Conservation (phyloP, 2,888 invertebrate species). For the Ophion slaviceki region DNA sequence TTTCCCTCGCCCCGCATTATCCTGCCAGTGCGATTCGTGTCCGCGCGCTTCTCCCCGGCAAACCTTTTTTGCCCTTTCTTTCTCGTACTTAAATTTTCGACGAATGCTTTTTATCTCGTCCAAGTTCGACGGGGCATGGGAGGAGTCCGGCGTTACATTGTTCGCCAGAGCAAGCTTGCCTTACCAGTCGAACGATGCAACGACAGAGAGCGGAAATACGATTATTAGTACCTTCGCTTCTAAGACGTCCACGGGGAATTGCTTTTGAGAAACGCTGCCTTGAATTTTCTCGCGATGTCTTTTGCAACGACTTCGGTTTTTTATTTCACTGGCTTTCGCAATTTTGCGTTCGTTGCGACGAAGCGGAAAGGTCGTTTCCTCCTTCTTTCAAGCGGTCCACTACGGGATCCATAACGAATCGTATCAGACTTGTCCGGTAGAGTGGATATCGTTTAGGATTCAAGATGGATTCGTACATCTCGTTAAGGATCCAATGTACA, state of each 20-base stretch:
- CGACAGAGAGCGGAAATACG: not conserved
- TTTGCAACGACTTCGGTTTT: not conserved
- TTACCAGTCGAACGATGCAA: not conserved
- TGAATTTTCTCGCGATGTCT: not conserved
- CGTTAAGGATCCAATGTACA: too few relatives aligned
- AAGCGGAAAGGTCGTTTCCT: too few relatives aligned
- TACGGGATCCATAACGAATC: too few relatives aligned
- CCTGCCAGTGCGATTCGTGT: not conserved
- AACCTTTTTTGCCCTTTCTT: not conserved
- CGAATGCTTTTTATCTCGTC: not conserved
- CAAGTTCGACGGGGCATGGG: slow-evolving; percentile 5
- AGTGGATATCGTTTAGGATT: too few relatives aligned
- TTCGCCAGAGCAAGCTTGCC: not conserved
- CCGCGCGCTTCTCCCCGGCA: slow-evolving; percentile 18
- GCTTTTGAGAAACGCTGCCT: not conserved
- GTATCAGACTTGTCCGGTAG: too few relatives aligned
- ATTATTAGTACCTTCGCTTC: not conserved
- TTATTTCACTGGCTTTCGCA: not conserved
- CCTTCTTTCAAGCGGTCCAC: too few relatives aligned
- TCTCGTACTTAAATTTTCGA: slow-evolving; percentile 10
- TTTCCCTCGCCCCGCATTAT: not conserved
- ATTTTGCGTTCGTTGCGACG: not conserved
- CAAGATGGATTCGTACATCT: too few relatives aligned
- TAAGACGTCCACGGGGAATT: not conserved
- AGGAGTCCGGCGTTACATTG: not conserved